phyloP scores from a whole-genome alignment of 2,113 vertebrate genomes.

The Lipotes vexillifer region DNA sequence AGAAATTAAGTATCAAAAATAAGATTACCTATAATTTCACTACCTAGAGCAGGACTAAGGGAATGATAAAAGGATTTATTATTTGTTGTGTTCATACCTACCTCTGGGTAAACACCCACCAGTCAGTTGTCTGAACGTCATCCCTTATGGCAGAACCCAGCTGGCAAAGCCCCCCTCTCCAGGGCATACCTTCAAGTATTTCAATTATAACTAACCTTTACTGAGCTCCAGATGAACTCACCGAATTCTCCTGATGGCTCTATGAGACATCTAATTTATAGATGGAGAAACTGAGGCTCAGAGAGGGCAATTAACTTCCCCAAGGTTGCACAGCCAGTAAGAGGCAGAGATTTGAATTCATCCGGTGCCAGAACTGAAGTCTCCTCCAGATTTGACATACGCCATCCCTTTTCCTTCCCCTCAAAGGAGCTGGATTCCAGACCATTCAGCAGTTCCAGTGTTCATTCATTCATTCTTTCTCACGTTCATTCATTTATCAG shows the following conservation, averaged over 20 bases:
- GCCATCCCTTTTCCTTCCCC: not conserved
- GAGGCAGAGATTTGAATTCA: not conserved
- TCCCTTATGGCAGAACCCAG: fast-evolving
- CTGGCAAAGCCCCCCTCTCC: not conserved
- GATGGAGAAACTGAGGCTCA: not conserved
- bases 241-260: not conserved
- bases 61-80: not conserved
- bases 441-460: not conserved
- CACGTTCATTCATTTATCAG: not conserved
- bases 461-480: not conserved
- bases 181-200: not conserved
- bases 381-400: not conserved
- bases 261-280: not conserved
- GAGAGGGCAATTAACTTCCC: not conserved
- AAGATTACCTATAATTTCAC: not conserved
- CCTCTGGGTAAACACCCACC: not conserved
- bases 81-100: not conserved
- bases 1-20: slow-evolving; percentile 21
- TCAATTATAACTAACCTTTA: not conserved
- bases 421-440: not conserved
- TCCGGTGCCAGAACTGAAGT: not conserved
- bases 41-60: not conserved
- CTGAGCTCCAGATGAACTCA: not conserved
- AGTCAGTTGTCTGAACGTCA: not conserved
- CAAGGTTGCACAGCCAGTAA: not conserved